phyloP scores from a whole-genome alignment of 2,888 invertebrate species.

The Syrphus vitripennis region DNA sequence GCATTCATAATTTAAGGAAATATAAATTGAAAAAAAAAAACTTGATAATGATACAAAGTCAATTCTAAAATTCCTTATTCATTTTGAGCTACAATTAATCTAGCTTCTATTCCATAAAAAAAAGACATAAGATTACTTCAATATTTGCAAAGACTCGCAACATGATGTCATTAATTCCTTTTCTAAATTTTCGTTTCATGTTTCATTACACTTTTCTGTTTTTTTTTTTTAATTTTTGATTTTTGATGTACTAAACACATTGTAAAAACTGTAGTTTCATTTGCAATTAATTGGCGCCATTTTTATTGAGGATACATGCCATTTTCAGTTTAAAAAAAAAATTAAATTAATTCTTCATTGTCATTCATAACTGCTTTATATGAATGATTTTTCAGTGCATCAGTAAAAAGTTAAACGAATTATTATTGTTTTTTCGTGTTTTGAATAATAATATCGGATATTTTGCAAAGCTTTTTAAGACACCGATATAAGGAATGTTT shows the following conservation, averaged over 20 bases:
- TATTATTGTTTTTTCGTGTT: not conserved
- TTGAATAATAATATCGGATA: not conserved
- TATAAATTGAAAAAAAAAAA: no score
- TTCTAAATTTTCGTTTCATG: not conserved
- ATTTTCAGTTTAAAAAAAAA: not conserved
- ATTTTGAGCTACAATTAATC: no score
- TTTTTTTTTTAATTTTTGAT: not conserved
- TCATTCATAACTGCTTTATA: constrained; percentile 16
- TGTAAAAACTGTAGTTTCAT: not conserved
- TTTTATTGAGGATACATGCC: constrained; percentile 17
- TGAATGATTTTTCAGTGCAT: not conserved
- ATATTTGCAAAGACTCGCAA: no score
- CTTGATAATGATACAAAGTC: no score
- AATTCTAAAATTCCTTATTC: no score
- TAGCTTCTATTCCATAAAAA: no score
- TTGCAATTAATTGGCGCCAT: constrained; percentile 32
- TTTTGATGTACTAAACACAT: not conserved
- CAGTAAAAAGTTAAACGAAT: constrained; percentile 8
- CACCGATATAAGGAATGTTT: not conserved
- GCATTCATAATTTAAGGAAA: no score
- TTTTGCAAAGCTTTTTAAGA: not conserved
- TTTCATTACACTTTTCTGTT: not conserved
- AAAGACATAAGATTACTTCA: no score
- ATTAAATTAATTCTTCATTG: constrained; percentile 27
- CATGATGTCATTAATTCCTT: not conserved